Evolutionary conservation across 2,888 invertebrate species (phyloP).

Genomic region (Xanthia togata): DNA sequence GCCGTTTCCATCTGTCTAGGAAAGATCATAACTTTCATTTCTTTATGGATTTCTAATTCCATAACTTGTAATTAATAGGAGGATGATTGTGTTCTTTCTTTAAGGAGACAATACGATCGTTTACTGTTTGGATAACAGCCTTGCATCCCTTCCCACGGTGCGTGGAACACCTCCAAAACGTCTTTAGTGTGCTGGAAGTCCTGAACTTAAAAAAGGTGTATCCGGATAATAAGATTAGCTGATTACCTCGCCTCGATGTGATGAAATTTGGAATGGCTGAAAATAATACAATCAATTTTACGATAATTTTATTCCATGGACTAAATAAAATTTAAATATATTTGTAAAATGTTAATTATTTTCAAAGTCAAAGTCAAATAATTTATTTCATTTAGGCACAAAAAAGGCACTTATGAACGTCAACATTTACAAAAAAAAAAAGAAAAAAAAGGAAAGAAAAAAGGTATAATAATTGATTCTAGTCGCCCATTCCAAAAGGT

Average conservation of each 20-base stretch:
- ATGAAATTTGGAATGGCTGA: constrained; percentile 8
- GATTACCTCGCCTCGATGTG: constrained; percentile 3
- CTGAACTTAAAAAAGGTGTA: constrained; percentile 17
- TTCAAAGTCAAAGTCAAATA: too few relatives aligned
- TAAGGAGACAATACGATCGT: constrained; percentile 16
- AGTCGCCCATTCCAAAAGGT: too few relatives aligned
- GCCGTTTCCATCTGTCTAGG: not conserved
- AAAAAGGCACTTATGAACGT: too few relatives aligned
- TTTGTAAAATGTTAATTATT: not conserved
- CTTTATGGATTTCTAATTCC: not conserved
- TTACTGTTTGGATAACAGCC: constrained; percentile 15
- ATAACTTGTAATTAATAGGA: not conserved
- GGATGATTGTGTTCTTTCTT: constrained; percentile 33
- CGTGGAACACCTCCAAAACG: constrained; percentile 34
- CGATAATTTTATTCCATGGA: not conserved
- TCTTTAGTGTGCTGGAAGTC: not conserved
- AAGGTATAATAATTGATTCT: too few relatives aligned
- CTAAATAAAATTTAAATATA: too few relatives aligned
- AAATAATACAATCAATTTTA: not conserved
- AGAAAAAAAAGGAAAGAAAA: too few relatives aligned
- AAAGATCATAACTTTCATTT: not conserved
- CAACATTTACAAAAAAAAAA: too few relatives aligned
- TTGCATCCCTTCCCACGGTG: constrained; percentile 35
- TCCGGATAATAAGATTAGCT: constrained; percentile 6
- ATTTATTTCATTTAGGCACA: too few relatives aligned